A percentile compares a stretch with the other conserved stretches of the same genome.
Conservation (phyloP, 1,140 invertebrate genomes). For the Nasonia longicornis region DNA sequence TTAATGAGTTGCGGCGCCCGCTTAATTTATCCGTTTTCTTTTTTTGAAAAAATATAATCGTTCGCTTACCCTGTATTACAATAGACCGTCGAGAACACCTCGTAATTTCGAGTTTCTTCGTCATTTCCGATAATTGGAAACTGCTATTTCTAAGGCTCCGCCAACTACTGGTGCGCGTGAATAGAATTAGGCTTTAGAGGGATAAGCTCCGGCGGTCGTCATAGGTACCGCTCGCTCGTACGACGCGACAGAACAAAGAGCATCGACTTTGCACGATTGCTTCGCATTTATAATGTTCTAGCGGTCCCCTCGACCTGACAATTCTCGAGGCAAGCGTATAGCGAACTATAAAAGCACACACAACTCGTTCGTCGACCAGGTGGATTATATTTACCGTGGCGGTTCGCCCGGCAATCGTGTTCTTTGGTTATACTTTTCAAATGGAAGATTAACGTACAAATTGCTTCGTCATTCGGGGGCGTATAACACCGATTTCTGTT, state of each 20-base stretch:
- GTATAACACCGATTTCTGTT: background rate
- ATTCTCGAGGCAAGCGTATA: slow-evolving; percentile 46
- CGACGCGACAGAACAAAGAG: slow-evolving; percentile 55
- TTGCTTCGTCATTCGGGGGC: slow-evolving; percentile 12
- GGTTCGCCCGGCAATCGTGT: background rate
- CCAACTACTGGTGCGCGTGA: background rate
- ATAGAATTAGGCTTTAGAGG: slow-evolving; percentile 19
- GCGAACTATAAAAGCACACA: background rate
- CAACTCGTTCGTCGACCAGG: slow-evolving; percentile 8
- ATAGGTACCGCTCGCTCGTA: background rate
- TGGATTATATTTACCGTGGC: slow-evolving; percentile 42
- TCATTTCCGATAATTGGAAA: no score
- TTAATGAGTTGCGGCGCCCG: no score
- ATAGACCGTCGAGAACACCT: no score
- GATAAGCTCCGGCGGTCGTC: background rate
- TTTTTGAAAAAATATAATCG: no score
- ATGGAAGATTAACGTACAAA: background rate
- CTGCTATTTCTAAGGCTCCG: no score
- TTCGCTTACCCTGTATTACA: no score
- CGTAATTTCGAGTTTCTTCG: no score
- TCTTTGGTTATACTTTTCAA: background rate
- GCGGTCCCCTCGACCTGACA: slow-evolving; percentile 39
- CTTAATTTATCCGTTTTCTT: no score
- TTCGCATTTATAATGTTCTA: background rate
- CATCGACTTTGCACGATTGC: slow-evolving; percentile 64